Percentiles rank a stretch among this genome's conserved stretches.
Conservation (phyloP, 2,113 vertebrate genomes). For the Sarotherodon lohbergeri region DNA sequence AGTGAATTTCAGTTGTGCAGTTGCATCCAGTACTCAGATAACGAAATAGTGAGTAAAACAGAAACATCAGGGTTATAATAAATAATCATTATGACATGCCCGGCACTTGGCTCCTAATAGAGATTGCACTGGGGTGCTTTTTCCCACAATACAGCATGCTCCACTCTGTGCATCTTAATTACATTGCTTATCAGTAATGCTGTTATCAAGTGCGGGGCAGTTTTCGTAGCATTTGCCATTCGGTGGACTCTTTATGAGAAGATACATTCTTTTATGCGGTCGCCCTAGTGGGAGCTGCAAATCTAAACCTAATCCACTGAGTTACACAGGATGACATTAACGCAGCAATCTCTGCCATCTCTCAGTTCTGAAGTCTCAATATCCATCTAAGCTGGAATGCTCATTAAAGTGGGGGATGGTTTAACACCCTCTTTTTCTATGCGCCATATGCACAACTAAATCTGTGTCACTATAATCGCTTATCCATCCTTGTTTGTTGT, state of each 20-base stretch:
- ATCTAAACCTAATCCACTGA: slow-evolving; percentile 36
- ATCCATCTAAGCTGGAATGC: slow-evolving; percentile 37
- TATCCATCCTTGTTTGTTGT: slow-evolving; percentile 36
- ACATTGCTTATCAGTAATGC: slow-evolving; percentile 46
- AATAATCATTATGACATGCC: slow-evolving; percentile 42
- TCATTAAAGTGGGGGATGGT: slow-evolving; percentile 39
- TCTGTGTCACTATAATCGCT: slow-evolving; percentile 36
- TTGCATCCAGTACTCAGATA: background rate
- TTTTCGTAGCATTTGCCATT: slow-evolving; percentile 40
- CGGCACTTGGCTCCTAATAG: slow-evolving; percentile 21
- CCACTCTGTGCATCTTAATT: slow-evolving; percentile 47
- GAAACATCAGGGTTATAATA: slow-evolving; percentile 40
- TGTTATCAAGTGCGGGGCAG: slow-evolving; percentile 32
- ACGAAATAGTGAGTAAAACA: slow-evolving; percentile 21
- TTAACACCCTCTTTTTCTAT: slow-evolving; percentile 15
- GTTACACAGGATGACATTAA: slow-evolving; percentile 43
- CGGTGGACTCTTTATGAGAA: slow-evolving; percentile 6
- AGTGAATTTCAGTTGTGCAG: background rate
- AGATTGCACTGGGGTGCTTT: background rate
- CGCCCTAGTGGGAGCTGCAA: slow-evolving; percentile 14
- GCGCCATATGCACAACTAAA: slow-evolving; percentile 46
- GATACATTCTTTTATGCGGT: background rate
- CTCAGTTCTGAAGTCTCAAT: slow-evolving; percentile 35
- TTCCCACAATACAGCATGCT: background rate
- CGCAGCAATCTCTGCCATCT: slow-evolving; percentile 42